Percentiles rank a stretch among this genome's conserved stretches.
phyloP scores from a whole-genome alignment of 2,113 vertebrate species.

The Corythaeola cristata region DNA sequence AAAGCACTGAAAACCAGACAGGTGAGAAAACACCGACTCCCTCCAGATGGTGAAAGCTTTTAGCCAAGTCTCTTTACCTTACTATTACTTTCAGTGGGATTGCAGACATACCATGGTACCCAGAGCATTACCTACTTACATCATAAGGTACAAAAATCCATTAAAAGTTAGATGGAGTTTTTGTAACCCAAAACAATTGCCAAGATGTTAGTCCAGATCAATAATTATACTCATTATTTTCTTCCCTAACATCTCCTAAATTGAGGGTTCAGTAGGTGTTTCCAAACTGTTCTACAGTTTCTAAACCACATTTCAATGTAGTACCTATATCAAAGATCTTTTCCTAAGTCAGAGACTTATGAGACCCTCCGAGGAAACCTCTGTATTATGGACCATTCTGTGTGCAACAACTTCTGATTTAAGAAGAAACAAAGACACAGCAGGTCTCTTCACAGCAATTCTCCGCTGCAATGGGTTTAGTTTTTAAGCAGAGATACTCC shows the following conservation, averaged over 20 bases:
- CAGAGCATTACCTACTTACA: fast-evolving
- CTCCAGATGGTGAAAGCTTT: not conserved
- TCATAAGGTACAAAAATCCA: not conserved
- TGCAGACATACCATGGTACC: fast-evolving
- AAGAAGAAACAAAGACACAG: not conserved
- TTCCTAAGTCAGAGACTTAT: fast-evolving
- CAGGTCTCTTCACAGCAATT: not conserved
- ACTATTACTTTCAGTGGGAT: not conserved
- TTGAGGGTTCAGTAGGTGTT: fast-evolving
- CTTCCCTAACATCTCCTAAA: not conserved
- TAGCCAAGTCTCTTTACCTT: not conserved
- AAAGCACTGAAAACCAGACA: not conserved
- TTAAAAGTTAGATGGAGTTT: not conserved
- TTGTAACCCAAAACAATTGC: not conserved
- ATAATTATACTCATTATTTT: fast-evolving
- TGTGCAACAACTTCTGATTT: not conserved
- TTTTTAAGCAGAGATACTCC: not conserved
- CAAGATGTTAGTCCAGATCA: not conserved
- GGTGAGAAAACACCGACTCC: not conserved
- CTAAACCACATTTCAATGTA: not conserved
- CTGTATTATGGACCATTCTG: not conserved
- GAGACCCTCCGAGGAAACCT: not conserved
- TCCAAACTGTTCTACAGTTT: not conserved
- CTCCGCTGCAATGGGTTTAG: not conserved
- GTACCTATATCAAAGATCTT: not conserved